Conservation (phyloP, 2,888 invertebrate genomes). For the Melolontha melolontha region DNA sequence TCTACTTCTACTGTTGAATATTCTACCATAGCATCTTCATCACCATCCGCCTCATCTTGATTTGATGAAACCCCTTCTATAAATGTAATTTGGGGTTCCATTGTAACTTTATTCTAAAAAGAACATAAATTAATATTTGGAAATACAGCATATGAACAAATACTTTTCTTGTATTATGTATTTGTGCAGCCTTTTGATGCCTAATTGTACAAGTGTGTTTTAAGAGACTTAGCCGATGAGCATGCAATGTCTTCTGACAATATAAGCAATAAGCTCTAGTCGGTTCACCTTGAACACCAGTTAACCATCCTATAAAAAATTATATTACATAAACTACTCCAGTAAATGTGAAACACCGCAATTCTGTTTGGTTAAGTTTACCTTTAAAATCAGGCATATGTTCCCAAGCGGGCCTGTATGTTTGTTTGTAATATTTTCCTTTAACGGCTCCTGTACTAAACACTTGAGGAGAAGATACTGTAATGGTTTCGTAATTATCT, state of each 20-base stretch:
- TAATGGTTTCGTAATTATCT: slow-evolving; percentile 52
- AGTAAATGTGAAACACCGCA: not conserved
- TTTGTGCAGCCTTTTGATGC: slow-evolving; percentile 68
- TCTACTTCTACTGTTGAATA: slow-evolving; percentile 47
- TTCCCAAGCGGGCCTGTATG: slow-evolving; percentile 72
- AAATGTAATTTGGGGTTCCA: slow-evolving; percentile 43
- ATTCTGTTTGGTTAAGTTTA: slow-evolving; percentile 52
- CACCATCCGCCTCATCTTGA: slow-evolving; percentile 49
- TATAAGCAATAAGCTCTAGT: slow-evolving; percentile 71
- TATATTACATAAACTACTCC: not conserved
- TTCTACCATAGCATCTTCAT: slow-evolving; percentile 49
- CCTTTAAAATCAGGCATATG: slow-evolving; percentile 72
- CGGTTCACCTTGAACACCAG: slow-evolving; percentile 68
- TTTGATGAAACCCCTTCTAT: slow-evolving; percentile 38
- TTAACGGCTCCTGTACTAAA: slow-evolving; percentile 49
- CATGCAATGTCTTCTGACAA: slow-evolving; percentile 71
- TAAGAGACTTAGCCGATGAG: slow-evolving; percentile 70
- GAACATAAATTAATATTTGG: slow-evolving; percentile 3
- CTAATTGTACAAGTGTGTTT: slow-evolving; percentile 73
- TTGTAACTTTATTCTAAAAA: slow-evolving; percentile 43
- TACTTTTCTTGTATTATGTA: slow-evolving; percentile 58
- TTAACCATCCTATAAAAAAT: slow-evolving; percentile 66
- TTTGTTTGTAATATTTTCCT: slow-evolving; percentile 68
- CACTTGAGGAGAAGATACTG: slow-evolving; percentile 49
- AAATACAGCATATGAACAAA: not conserved